A percentile compares a stretch with the other conserved stretches of the same genome.
These are phyloP conservation scores for Astyanax mexicanus DNA, from an alignment of 2,797 vertebrate genomes.

Conservation along the genomic window DNA sequence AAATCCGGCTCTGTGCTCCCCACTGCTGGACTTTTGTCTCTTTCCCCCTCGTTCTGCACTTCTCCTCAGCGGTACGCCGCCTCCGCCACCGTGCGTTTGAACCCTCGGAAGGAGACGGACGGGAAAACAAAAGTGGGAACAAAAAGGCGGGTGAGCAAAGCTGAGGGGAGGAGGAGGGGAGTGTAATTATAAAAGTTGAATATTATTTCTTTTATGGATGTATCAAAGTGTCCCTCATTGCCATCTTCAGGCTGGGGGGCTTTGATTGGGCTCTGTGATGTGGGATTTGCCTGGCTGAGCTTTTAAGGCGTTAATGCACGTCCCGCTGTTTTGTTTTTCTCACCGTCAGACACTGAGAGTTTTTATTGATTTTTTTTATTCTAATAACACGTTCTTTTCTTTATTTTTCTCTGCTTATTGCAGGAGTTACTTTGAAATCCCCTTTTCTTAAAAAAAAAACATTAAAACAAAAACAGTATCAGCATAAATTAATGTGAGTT, in stretches of 20 bases:
- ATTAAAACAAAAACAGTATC: background rate
- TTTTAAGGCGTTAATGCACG: conserved; percentile 24
- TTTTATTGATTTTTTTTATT: background rate
- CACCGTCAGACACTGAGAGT: background rate
- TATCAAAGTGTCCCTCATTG: conserved; percentile 1
- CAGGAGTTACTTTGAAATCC: conserved; percentile 15
- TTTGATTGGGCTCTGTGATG: conserved; percentile 24
- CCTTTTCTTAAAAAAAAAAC: background rate
- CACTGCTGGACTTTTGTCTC: background rate
- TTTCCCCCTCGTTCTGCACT: conserved; percentile 10
- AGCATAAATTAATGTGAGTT: background rate
- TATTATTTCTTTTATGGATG: conserved; percentile 14
- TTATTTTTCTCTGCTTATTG: conserved; percentile 44
- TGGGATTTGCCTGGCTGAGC: conserved; percentile 34
- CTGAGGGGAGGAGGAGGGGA: conserved; percentile 59
- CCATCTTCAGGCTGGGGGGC: conserved; percentile 2
- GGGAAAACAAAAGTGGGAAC: conserved; percentile 48
- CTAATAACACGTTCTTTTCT: background rate
- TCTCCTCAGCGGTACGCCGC: background rate
- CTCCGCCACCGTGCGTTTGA: background rate
- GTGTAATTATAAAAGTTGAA: conserved; percentile 67
- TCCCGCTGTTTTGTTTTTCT: conserved; percentile 6
- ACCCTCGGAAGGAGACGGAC: conserved; percentile 50
- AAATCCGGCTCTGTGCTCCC: background rate
- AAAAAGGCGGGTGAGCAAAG: conserved; percentile 66